These are phyloP conservation scores for Selene dorsalis DNA, from an alignment of 2,797 vertebrate species.

Conservation along the genomic window DNA sequence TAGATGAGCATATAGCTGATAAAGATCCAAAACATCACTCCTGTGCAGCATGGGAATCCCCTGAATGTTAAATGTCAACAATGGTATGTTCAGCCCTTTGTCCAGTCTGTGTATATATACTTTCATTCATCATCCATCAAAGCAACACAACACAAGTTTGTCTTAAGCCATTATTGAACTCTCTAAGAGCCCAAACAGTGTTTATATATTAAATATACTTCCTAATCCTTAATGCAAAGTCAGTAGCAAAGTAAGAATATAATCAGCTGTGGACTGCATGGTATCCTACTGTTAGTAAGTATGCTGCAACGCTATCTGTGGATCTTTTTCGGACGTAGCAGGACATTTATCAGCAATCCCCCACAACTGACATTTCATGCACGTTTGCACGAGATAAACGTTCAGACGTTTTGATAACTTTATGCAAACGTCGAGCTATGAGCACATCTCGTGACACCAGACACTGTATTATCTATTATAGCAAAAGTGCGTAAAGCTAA, in stretches of 20 bases:
- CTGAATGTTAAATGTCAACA: conserved; percentile 30
- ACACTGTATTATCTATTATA: too few relatives aligned
- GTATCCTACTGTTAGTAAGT: too few relatives aligned
- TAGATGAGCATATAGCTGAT: conserved; percentile 24
- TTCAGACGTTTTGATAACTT: fast-evolving
- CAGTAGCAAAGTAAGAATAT: not conserved
- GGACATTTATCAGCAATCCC: not conserved
- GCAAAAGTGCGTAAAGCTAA: too few relatives aligned
- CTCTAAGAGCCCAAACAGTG: not conserved
- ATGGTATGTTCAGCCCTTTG: not conserved
- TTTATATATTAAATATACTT: not conserved
- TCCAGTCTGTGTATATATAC: not conserved
- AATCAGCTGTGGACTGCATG: not conserved
- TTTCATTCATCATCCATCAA: not conserved
- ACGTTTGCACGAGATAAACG: not conserved
- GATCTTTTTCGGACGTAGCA: not conserved
- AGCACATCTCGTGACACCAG: not conserved
- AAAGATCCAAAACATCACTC: conserved; percentile 4
- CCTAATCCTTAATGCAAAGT: not conserved
- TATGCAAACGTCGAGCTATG: not conserved
- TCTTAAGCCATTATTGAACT: not conserved
- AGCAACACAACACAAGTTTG: not conserved
- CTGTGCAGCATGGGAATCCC: not conserved
- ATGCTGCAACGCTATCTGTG: not conserved
- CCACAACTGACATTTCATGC: not conserved